Evolutionary conservation across 2,888 invertebrate species (phyloP).

Genomic region (Sphinx pinastri): DNA sequence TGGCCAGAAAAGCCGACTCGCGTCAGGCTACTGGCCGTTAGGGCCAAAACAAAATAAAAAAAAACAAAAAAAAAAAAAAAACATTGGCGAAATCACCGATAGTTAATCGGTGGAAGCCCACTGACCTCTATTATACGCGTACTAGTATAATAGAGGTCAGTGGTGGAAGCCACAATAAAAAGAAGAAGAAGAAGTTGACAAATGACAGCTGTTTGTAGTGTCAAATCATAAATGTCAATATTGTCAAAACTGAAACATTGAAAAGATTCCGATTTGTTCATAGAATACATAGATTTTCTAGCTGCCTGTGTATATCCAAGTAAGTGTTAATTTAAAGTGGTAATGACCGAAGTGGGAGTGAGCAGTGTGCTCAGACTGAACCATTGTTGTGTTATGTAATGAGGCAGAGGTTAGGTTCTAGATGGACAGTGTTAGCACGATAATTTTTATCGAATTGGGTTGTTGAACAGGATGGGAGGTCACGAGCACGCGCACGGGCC

Average conservation of each 20-base stretch:
- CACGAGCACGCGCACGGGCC: slow-evolving; percentile 69
- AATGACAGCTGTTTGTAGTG: too few relatives aligned
- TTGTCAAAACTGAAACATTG: background rate
- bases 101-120: too few relatives aligned
- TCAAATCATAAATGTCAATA: background rate
- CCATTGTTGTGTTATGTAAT: background rate
- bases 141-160: too few relatives aligned
- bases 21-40: too few relatives aligned
- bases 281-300: background rate
- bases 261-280: background rate
- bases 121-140: too few relatives aligned
- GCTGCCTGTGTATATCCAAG: background rate
- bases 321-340: background rate
- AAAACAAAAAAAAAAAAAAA: too few relatives aligned
- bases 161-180: too few relatives aligned
- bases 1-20: too few relatives aligned
- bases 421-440: background rate
- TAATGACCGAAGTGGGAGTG: too few relatives aligned
- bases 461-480: slow-evolving; percentile 57
- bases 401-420: background rate
- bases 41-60: too few relatives aligned
- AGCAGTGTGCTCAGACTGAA: background rate
- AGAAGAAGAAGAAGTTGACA: too few relatives aligned
- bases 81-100: too few relatives aligned
- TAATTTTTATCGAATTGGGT: background rate